Percentiles rank a stretch among this genome's conserved stretches.
These are phyloP conservation scores for Antrozous pallidus DNA, from an alignment of 2,797 vertebrate genomes.

Conservation along the genomic window DNA sequence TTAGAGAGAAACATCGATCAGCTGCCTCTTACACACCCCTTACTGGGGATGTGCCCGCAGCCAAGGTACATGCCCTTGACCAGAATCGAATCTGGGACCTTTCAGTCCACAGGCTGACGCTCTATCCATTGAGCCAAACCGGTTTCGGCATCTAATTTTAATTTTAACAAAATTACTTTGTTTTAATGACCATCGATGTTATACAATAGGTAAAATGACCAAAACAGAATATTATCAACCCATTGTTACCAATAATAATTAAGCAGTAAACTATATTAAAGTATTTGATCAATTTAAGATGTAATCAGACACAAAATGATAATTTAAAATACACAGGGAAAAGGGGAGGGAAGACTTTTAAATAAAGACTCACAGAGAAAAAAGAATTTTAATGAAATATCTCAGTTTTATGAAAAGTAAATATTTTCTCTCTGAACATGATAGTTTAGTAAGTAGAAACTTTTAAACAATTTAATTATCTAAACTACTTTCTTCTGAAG, in stretches of 20 bases:
- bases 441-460: conserved; percentile 29
- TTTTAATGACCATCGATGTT: not conserved
- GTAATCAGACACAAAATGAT: not conserved
- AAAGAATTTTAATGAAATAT: not conserved
- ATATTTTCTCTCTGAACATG: conserved; percentile 8
- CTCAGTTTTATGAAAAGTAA: not conserved
- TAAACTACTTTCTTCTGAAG: not conserved
- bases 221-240: not conserved
- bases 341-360: not conserved
- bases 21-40: no score
- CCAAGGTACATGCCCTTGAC: no score
- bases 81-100: no score
- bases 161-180: not conserved
- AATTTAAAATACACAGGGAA: not conserved
- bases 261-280: conserved; percentile 1
- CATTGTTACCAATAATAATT: not conserved
- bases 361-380: not conserved
- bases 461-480: conserved; percentile 4
- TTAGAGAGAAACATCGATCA: no score
- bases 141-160: no score
- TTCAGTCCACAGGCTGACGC: no score
- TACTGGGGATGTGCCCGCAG: no score
- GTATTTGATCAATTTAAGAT: not conserved
- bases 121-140: no score
- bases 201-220: not conserved